Evolutionary conservation across 2,113 vertebrate species (phyloP).

Genomic region (Centrocercus urophasianus): DNA sequence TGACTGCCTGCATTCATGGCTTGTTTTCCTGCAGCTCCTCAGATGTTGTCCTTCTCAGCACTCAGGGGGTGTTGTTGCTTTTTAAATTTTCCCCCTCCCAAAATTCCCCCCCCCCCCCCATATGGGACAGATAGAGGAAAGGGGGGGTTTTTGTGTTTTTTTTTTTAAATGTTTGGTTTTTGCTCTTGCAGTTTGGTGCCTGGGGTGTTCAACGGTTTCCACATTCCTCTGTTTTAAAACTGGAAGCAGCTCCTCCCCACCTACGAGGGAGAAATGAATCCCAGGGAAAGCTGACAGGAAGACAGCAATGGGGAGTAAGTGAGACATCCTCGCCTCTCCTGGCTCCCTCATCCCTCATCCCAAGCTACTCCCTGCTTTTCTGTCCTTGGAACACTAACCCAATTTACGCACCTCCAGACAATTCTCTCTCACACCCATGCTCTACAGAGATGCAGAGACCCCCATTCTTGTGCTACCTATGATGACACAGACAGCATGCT

Average conservation of each 20-base stretch:
- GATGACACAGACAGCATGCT: neutral
- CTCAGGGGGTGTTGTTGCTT: neutral
- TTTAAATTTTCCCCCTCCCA: neutral
- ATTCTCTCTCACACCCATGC: neutral
- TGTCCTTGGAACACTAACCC: neutral
- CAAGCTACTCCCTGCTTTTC: neutral
- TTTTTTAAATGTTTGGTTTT: neutral
- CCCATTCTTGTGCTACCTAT: neutral
- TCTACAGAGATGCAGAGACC: neutral
- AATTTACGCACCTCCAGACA: accelerated
- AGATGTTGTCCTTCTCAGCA: slow-evolving; percentile 9
- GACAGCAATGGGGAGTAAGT: neutral
- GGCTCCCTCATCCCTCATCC: neutral
- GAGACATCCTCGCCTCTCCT: neutral
- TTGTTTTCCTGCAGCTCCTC: slow-evolving; percentile 31
- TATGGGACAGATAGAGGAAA: too few species aligned
- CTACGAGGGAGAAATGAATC: neutral
- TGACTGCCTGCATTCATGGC: slow-evolving; percentile 62
- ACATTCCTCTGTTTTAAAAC: neutral
- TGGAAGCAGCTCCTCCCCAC: neutral
- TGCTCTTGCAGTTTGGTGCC: neutral
- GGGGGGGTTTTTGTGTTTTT: too few species aligned
- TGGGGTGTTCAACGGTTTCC: neutral
- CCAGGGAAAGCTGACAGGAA: neutral
- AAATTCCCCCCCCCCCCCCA: neutral